phyloP scores from a whole-genome alignment of 92 coral and sea anemone species.

The Pocillopora meandrina region DNA sequence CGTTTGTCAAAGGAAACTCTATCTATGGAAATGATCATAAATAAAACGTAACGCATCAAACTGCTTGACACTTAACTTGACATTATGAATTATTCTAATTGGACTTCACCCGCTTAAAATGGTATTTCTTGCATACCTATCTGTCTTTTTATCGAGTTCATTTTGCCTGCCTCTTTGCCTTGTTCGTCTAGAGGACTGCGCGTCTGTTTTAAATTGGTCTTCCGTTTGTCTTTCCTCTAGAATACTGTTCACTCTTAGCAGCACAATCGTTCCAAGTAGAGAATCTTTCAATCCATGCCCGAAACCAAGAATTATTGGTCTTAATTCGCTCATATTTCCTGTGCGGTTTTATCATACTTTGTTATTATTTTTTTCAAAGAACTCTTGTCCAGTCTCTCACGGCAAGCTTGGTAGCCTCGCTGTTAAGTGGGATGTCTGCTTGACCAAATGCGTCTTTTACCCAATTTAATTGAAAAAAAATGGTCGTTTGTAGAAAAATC shows the following conservation, averaged over 20 bases:
- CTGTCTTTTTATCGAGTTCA: constrained; percentile 18
- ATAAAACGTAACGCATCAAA: no score
- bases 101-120: no score
- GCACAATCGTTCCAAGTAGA: constrained; percentile 76
- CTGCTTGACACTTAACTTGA: not conserved
- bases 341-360: constrained; percentile 3
- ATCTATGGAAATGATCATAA: no score
- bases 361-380: constrained; percentile 8
- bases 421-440: no score
- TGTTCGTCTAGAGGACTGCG: constrained; percentile 41
- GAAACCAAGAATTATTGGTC: constrained; percentile 74
- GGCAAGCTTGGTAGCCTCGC: constrained; percentile 29
- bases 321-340: constrained; percentile 78
- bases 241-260: constrained; percentile 64
- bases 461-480: no score
- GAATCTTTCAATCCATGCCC: constrained; percentile 89
- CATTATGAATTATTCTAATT: not conserved
- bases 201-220: constrained; percentile 44
- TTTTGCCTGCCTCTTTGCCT: constrained; percentile 61
- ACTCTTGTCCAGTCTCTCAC: constrained; percentile 10
- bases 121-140: not conserved
- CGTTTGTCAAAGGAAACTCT: no score
- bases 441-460: no score
- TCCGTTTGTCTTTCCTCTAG: constrained; percentile 63
- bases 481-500: no score